These are phyloP conservation scores for Xestia xanthographa DNA, from an alignment of 2,888 invertebrate genomes.

Conservation along the genomic window DNA sequence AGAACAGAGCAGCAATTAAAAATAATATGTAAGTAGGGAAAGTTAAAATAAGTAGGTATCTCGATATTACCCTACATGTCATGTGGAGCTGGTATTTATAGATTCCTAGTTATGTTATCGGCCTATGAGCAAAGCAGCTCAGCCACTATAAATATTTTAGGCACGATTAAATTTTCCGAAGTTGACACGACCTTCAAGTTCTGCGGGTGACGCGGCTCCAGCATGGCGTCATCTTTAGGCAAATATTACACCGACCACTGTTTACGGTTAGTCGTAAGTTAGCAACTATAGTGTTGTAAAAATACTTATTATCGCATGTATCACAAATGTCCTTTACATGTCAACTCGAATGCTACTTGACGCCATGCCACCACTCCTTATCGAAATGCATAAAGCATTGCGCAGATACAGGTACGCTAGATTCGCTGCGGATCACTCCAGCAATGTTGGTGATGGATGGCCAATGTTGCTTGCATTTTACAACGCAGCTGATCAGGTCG, in stretches of 20 bases:
- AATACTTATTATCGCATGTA: constrained; percentile 38
- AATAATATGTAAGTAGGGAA: neutral
- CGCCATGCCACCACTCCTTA: neutral
- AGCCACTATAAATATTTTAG: constrained; percentile 65
- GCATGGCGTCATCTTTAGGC: constrained; percentile 77
- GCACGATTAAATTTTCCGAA: constrained; percentile 77
- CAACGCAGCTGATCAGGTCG: constrained; percentile 1
- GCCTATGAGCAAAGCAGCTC: constrained; percentile 24
- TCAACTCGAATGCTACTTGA: constrained; percentile 11
- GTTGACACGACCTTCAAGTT: constrained; percentile 82
- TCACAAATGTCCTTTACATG: constrained; percentile 9
- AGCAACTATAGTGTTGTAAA: constrained; percentile 50
- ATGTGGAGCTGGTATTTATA: constrained; percentile 5
- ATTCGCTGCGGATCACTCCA: neutral
- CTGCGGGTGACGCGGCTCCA: constrained; percentile 75
- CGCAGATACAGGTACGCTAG: too few species aligned
- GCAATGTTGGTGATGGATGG: neutral
- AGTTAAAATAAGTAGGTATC: neutral
- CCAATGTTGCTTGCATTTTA: neutral
- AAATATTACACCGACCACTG: constrained; percentile 70
- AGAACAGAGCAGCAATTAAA: neutral
- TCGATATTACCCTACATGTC: neutral
- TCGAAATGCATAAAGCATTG: neutral
- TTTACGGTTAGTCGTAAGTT: constrained; percentile 66
- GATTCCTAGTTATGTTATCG: constrained; percentile 13